phyloP scores from a whole-genome alignment of 2,888 invertebrate genomes.

The Cenopis cana region DNA sequence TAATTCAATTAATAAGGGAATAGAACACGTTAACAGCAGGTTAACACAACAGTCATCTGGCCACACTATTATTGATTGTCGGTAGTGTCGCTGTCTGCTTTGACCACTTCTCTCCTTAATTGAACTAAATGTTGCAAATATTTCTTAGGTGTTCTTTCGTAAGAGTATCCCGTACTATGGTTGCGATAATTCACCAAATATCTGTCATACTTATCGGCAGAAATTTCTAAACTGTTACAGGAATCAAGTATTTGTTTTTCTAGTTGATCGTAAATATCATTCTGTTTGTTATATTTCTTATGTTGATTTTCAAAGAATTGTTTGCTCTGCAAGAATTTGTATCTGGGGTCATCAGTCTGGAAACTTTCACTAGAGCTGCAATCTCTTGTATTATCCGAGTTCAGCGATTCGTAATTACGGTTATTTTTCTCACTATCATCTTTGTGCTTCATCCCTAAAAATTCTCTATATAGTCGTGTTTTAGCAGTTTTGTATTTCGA shows the following conservation, averaged over 20 bases:
- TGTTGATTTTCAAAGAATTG: conserved; percentile 54
- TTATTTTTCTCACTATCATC: conserved; percentile 31
- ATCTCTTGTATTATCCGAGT: conserved; percentile 47
- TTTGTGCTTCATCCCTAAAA: conserved; percentile 56
- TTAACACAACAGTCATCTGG: not conserved
- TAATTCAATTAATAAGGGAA: not conserved
- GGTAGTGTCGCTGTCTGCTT: conserved; percentile 75
- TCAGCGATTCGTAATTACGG: conserved; percentile 12
- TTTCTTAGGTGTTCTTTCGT: conserved; percentile 77
- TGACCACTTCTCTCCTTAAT: conserved; percentile 82
- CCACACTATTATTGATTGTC: conserved; percentile 52
- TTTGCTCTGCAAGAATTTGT: conserved; percentile 51
- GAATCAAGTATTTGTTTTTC: conserved; percentile 67
- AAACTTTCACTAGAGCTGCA: conserved; percentile 54
- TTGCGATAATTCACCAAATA: conserved; percentile 59
- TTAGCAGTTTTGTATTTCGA: conserved; percentile 58
- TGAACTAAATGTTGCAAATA: conserved; percentile 85
- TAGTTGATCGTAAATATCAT: conserved; percentile 55
- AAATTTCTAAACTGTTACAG: conserved; percentile 65
- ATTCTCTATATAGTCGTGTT: conserved; percentile 60
- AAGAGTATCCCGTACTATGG: conserved; percentile 39
- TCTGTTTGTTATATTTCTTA: conserved; percentile 46
- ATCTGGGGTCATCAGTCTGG: conserved; percentile 46
- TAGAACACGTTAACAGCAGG: not conserved
- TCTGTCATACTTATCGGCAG: conserved; percentile 65